phyloP scores from a whole-genome alignment of 1,140 invertebrate species.

The Zaprionus taronus region DNA sequence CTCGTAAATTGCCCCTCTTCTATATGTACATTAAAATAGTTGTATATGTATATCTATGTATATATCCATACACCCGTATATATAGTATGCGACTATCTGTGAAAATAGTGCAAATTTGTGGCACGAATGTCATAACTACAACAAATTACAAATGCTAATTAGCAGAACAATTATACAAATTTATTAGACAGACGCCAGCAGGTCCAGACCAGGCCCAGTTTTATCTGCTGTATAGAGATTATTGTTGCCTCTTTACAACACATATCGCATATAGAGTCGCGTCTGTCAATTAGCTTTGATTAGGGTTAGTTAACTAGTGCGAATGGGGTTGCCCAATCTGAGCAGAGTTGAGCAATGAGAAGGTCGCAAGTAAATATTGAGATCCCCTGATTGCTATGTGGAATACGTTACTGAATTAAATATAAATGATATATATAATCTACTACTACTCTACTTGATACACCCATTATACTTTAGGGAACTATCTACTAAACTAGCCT shows the following conservation, averaged over 20 bases:
- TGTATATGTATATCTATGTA: slow-evolving; percentile 3
- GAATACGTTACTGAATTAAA: not conserved
- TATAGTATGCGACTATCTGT: slow-evolving; percentile 34
- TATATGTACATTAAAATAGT: slow-evolving; percentile 20
- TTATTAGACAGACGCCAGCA: slow-evolving; percentile 71
- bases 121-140: slow-evolving; percentile 75
- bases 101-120: slow-evolving; percentile 55
- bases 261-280: slow-evolving; percentile 17
- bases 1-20: slow-evolving; percentile 68
- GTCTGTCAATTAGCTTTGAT: slow-evolving; percentile 70
- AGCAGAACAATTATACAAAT: slow-evolving; percentile 74
- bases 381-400: not conserved
- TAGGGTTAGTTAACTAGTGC: slow-evolving; percentile 44
- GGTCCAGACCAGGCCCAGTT: slow-evolving; percentile 39
- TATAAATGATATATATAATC: not conserved
- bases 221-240: slow-evolving; percentile 49
- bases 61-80: not conserved
- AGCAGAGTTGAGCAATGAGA: not conserved
- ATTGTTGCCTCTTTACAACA: slow-evolving; percentile 42
- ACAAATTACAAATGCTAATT: slow-evolving; percentile 71
- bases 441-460: no score
- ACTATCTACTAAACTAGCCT: not conserved
- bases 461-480: not conserved
- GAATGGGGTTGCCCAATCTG: slow-evolving; percentile 14
- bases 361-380: not conserved